Base-by-base conservation (phyloP, 2,797 vertebrate genomes). In the Neosilurus hyrtlii region DNA sequence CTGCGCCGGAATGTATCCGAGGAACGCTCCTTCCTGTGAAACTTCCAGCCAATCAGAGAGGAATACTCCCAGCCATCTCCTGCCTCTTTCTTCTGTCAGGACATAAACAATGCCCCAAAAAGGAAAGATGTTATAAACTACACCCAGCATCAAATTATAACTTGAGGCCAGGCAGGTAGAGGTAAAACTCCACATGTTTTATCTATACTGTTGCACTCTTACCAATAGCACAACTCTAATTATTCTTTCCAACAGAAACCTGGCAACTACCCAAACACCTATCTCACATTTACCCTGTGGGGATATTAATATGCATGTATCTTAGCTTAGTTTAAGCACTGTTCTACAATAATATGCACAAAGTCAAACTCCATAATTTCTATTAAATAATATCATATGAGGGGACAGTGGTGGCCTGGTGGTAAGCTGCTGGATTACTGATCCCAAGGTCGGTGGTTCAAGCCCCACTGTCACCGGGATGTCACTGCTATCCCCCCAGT, bases 31-130 rank as follows among this genome's bases (percentile, higher is more conserved):
- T 94, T 95, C 88, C 95, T 92, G 91, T 96, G 96, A 89, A 96
- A 96, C 75, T 95, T 96, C 96, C 96, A 96, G 79, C 96, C 96
- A 89, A 96, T 95, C 87, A 96, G 88, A 51, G 96, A 95, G 52
- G 96, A 94, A 0, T 95, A 96, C 90, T 96, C 96, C 96, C 96
- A 96, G 79, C 95, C 95, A 76, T 95, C 95, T 9, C 82, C 87
- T 3, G 57, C 37, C 61, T 89, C 84, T 80, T 80, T 88, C 54
- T 82, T 89, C 90, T 91, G 81, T 83, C 56, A 49, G 22, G 51
- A 82, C 49, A 57, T 37, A 66, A 61, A n/a, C 56, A 35, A 63
- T 12, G 6, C 1, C 66, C 16, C 12, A 24, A 52, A 20, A 86
- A 24, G n/a, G 20, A 77, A 63, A 77, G 22, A 20, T 63, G 24